Base-by-base conservation (phyloP, 2,888 invertebrate genomes). In the Aricia artaxerxes region DNA sequence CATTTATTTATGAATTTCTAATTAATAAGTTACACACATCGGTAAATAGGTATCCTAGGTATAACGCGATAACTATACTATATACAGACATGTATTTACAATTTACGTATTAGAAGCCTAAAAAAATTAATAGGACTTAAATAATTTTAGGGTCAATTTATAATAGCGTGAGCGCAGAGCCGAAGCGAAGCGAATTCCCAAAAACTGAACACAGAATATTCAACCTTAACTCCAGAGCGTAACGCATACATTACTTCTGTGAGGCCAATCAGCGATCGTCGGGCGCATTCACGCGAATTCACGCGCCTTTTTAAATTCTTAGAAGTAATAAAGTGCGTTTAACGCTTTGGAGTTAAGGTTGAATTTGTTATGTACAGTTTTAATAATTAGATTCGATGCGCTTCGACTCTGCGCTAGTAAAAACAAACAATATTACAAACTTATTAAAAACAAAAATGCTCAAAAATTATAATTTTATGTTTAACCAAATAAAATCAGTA, bases 61-160 rank as follows among this genome's bases (percentile, higher is more conserved):
- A 64, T 64, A 64, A 31, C 64, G 11, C 9, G 31, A 64, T 4
- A 64, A 64, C 31, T 64, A 7, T 24, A 61, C 24, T 61, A 64
- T 73, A 40, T 73, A 73, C 44, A 73, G n/a, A 73, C n/a, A 73
- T 44, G 73, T 38, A 44, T 73, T 73, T 73, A 73, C 73, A 73
- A 38, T n/a, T 44, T 73, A n/a, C 24, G 64, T 64, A 64, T 64
- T 31, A 64, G 40, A 40, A 40, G 31, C 24, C 73, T 73, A 40
- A 44, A 73, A 16, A 40, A 31, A 31, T 61, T 24, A 7, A 64
- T 64, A 31, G 24, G 24, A 64, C n/a, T n/a, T 44, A 73, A 44
- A 44, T n/a, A 7, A n/a, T 73, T 64, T 7, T 31, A 24, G 24
- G 24, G 24, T 24, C 24, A 24, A 24, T 24, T 24, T 24, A 24